phyloP scores from a whole-genome alignment of 2,797 vertebrate species.

The Spondyliosoma cantharus region DNA sequence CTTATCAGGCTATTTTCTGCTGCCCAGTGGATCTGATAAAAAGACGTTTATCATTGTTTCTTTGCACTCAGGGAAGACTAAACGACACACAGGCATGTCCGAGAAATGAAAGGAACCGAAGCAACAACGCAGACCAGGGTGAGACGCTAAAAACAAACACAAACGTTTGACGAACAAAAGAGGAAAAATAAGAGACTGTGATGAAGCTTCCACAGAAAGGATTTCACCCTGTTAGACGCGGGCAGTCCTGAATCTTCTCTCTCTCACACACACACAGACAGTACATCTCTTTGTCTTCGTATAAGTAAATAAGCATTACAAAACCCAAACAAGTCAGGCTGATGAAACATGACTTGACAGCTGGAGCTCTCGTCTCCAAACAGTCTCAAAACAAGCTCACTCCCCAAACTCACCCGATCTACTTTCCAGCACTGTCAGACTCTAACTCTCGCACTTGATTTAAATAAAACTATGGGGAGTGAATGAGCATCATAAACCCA shows the following conservation, averaged over 20 bases:
- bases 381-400: conserved; percentile 52
- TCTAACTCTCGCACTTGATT: conserved; percentile 21
- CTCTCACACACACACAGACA: conserved; percentile 14
- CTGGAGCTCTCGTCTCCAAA: conserved; percentile 62
- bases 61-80: conserved; percentile 18
- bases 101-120: conserved; percentile 40
- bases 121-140: conserved; percentile 10
- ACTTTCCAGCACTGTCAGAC: conserved; percentile 26
- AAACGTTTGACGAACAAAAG: conserved; percentile 11
- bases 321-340: conserved; percentile 54
- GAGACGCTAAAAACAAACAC: conserved; percentile 30
- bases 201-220: conserved; percentile 27
- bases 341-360: conserved; percentile 69
- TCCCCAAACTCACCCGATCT: conserved; percentile 44
- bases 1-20: conserved; percentile 55
- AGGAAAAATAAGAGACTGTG: conserved; percentile 24
- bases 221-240: conserved; percentile 29
- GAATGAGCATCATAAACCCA: not conserved
- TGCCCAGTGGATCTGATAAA: conserved; percentile 34
- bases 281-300: conserved; percentile 44
- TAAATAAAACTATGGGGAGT: conserved; percentile 23
- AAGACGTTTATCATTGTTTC: conserved; percentile 39
- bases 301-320: conserved; percentile 65
- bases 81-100: conserved; percentile 24
- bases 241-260: conserved; percentile 17